Base-by-base conservation (phyloP, 2,888 invertebrate genomes). In the Acleris literana region DNA sequence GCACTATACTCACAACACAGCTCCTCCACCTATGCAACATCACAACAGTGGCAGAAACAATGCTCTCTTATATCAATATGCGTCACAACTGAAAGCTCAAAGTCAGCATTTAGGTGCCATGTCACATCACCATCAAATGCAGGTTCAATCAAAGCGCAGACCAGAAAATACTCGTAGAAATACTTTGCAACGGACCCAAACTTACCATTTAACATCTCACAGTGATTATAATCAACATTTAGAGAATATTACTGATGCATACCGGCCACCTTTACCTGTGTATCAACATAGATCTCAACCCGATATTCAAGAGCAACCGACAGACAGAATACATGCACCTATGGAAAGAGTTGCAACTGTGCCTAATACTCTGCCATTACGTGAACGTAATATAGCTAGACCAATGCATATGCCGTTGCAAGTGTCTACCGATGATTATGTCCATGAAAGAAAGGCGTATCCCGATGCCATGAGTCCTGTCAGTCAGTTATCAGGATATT, bases 221-320 rank as follows among this genome's bases (percentile, higher is more conserved):
- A 92, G 92, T 83, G 92, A 93, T 63, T 93, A 93, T 69, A 92
- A 86, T 68, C 90, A 91, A 66, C 92, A 92, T 72, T 81, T 92
- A 72, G 91, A 92, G 59, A 89, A 88, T 64, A 83, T 91, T 74
- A 72, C 78, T 29, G 88, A 87, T 69, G 81, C 79, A 58, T 87
- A 90, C 68, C 75, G 89, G 70, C 81, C 82, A 29, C 86, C 86
- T 0, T 71, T 82, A 61, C 81, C 84, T 11, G 75, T 81, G 0
- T 88, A 87, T 62, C 90, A 90, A 69, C 92, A 92, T 59, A 78
- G 89, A 70, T 90, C 90, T n/a, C 92, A 92, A 68, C 81, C 84
- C 7, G 91, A 91, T 66, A 88, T 91, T 44, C 91, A 90, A 72
- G 91, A 92, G 65, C 86, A 86, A 54, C 69, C 71, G 49, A 75